phyloP scores from a whole-genome alignment of 2,113 vertebrate species.

The Blennius ocellaris region DNA sequence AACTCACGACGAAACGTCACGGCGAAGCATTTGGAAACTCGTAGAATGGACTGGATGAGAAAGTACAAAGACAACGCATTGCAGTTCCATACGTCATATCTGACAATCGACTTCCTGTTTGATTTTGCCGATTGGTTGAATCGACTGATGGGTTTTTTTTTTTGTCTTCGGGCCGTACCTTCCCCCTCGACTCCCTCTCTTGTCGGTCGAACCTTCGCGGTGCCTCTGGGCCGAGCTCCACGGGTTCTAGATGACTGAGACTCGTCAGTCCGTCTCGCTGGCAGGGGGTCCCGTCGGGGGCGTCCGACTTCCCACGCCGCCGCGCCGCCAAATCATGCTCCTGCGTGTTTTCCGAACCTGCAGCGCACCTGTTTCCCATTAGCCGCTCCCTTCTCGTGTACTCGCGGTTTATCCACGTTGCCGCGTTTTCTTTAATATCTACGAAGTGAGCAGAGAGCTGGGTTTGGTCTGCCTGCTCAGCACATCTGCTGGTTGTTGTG shows the following conservation, averaged over 20 bases:
- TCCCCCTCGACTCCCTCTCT: background rate
- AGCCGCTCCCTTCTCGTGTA: conserved; percentile 19
- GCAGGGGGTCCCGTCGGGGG: conserved; percentile 35
- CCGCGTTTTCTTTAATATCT: conserved; percentile 8
- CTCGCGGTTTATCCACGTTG: background rate
- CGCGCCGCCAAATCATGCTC: conserved; percentile 25
- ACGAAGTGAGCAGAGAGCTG: conserved; percentile 1
- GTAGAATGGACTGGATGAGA: too few species aligned
- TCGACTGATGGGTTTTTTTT: conserved; percentile 9
- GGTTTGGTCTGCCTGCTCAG: conserved; percentile 17
- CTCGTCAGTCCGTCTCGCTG: conserved; percentile 43
- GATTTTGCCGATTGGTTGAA: conserved; percentile 19
- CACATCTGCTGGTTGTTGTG: conserved; percentile 36
- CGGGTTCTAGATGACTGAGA: conserved; percentile 45
- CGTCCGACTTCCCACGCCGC: conserved; percentile 60
- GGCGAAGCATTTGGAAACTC: too few species aligned
- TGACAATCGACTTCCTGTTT: too few species aligned
- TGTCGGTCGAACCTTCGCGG: conserved; percentile 5
- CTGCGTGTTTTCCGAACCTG: conserved; percentile 55
- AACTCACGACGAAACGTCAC: too few species aligned
- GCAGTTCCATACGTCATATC: too few species aligned
- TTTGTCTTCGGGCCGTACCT: background rate
- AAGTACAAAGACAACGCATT: too few species aligned
- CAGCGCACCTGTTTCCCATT: conserved; percentile 70
- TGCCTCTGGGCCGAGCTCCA: conserved; percentile 20